Percentiles rank a stretch among this genome's conserved stretches.
These are phyloP conservation scores for Alfaro cultratus DNA, from an alignment of 2,797 vertebrate genomes.

Conservation along the genomic window DNA sequence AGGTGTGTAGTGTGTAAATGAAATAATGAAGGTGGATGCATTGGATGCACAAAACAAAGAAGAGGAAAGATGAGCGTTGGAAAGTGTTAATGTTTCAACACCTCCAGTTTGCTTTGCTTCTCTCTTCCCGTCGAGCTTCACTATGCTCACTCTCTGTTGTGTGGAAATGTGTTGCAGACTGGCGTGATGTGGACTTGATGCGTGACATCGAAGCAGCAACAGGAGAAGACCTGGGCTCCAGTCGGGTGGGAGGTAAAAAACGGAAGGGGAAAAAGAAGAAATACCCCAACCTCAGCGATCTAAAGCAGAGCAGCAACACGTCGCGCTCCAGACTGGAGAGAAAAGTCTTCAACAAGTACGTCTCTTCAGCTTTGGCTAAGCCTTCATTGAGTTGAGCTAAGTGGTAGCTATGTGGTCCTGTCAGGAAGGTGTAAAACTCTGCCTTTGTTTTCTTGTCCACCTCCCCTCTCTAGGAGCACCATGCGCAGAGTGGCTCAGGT, in stretches of 20 bases:
- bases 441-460: constrained; percentile 26
- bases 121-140: not conserved
- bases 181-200: constrained; percentile 91
- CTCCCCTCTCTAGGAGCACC: constrained; percentile 78
- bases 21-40: not conserved
- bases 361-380: constrained; percentile 26
- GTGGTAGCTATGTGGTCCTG: not conserved
- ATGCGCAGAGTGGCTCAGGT: constrained; percentile 87
- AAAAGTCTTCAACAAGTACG: constrained; percentile 93
- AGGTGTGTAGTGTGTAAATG: not conserved
- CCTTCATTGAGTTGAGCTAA: too few species aligned
- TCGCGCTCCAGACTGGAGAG: constrained; percentile 87
- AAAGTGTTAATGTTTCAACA: not conserved
- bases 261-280: constrained; percentile 85
- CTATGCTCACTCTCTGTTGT: not conserved
- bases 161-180: constrained; percentile 78
- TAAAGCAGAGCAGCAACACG: constrained; percentile 87
- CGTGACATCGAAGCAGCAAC: constrained; percentile 91
- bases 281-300: constrained; percentile 89
- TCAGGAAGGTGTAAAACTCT: not conserved
- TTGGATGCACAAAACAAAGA: not conserved
- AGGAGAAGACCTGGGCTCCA: constrained; percentile 90
- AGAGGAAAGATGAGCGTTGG: not conserved
- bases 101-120: not conserved
- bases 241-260: constrained; percentile 69